A percentile compares a stretch with the other conserved stretches of the same genome.
Evolutionary conservation across 2,113 vertebrate species (phyloP).

Genomic region (Rhinichthys klamathensis): DNA sequence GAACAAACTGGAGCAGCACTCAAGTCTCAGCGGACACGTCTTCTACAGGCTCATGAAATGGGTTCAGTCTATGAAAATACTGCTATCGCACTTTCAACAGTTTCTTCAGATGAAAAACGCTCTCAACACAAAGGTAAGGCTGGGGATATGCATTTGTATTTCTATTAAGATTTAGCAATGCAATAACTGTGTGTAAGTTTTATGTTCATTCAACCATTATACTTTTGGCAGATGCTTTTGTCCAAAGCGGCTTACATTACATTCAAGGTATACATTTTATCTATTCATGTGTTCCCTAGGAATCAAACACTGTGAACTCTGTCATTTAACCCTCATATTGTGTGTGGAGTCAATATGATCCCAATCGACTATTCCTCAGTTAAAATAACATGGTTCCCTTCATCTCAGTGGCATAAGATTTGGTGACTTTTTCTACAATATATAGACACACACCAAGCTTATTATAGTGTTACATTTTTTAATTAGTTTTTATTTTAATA

Average conservation of each 20-base stretch:
- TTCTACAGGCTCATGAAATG: neutral
- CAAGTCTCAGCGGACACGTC: too few species aligned
- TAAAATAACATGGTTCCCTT: too few species aligned
- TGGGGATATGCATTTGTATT: neutral
- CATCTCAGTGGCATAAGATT: too few species aligned
- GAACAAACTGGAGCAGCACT: neutral
- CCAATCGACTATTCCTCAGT: too few species aligned
- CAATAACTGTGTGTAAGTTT: neutral
- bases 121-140: neutral
- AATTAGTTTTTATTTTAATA: too few species aligned
- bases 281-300: neutral
- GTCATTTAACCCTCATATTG: too few species aligned
- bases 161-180: neutral
- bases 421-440: too few species aligned
- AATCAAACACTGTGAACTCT: neutral
- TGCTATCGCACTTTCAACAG: neutral
- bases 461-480: too few species aligned
- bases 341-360: neutral
- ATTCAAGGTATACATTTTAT: neutral
- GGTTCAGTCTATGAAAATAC: neutral
- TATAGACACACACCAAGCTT: too few species aligned
- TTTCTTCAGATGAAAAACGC: neutral
- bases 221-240: neutral
- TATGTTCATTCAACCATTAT: neutral
- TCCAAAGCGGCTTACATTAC: neutral